Conservation (phyloP, 2,888 invertebrate genomes). For the Eristalis tenax region DNA sequence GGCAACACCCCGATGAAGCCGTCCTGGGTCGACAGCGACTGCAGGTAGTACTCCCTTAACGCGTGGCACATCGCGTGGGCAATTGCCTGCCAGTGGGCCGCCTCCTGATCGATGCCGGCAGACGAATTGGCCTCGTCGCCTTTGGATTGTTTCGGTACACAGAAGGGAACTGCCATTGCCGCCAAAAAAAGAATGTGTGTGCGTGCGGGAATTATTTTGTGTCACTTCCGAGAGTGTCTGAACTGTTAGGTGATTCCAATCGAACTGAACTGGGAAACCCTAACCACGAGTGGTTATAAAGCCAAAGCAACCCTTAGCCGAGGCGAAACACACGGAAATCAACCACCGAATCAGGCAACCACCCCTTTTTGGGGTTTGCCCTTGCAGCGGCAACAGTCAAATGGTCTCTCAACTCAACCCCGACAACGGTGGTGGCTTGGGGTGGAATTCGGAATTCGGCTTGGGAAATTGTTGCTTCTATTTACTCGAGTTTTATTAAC, state of each 20-base stretch:
- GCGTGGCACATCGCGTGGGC: constrained; percentile 79
- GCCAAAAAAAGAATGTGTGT: constrained; percentile 15
- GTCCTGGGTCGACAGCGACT: constrained; percentile 69
- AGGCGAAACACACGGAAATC: constrained; percentile 55
- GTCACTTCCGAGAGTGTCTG: background rate
- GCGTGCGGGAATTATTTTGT: background rate
- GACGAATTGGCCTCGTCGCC: constrained; percentile 33
- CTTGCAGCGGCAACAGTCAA: constrained; percentile 5
- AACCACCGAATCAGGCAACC: constrained; percentile 62
- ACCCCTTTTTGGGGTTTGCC: constrained; percentile 28
- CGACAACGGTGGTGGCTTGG: constrained; percentile 18
- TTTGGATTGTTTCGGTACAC: constrained; percentile 75
- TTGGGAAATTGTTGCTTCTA: constrained; percentile 71
- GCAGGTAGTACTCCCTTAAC: constrained; percentile 77
- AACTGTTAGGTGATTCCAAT: constrained; percentile 41
- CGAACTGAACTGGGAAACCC: constrained; percentile 62
- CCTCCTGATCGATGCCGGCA: constrained; percentile 36
- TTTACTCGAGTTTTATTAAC: constrained; percentile 59
- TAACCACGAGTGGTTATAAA: constrained; percentile 59
- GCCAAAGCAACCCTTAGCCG: constrained; percentile 46
- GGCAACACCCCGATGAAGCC: constrained; percentile 75
- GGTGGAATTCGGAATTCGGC: constrained; percentile 65
- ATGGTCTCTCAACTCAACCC: background rate
- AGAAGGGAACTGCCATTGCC: constrained; percentile 79
- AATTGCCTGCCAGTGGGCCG: constrained; percentile 78